Percentiles rank a stretch among this genome's conserved stretches.
Conservation (phyloP, 2,888 invertebrate species). For the Thalpophila matura region DNA sequence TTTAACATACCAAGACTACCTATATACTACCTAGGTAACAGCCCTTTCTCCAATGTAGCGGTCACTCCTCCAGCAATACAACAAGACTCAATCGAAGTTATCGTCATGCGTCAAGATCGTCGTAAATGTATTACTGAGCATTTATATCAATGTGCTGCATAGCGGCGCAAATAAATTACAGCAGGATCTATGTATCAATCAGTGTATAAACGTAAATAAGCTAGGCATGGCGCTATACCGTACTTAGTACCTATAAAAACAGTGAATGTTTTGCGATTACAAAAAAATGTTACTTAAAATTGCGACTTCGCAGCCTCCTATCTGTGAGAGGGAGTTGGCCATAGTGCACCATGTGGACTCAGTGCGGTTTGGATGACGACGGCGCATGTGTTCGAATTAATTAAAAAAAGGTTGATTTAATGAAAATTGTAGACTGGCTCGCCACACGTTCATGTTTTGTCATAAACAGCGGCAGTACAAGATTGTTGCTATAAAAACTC, state of each 20-base stretch:
- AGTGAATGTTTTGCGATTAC: no score
- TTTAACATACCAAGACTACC: constrained; percentile 51
- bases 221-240: neutral
- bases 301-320: no score
- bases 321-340: no score
- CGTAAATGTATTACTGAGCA: constrained; percentile 71
- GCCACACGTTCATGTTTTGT: no score
- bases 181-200: constrained; percentile 16
- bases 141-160: constrained; percentile 64
- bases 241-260: neutral
- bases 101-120: constrained; percentile 69
- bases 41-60: constrained; percentile 69
- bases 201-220: constrained; percentile 3
- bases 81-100: constrained; percentile 70
- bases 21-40: constrained; percentile 37
- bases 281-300: no score
- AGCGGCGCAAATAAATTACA: constrained; percentile 53
- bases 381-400: no score
- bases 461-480: neutral
- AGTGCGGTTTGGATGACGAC: no score
- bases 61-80: constrained; percentile 60
- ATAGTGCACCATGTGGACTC: no score
- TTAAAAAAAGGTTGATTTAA: no score
- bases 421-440: no score
- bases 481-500: neutral